Conservation (phyloP, 2,888 invertebrate genomes). For the Hydroisotoma schaefferi region DNA sequence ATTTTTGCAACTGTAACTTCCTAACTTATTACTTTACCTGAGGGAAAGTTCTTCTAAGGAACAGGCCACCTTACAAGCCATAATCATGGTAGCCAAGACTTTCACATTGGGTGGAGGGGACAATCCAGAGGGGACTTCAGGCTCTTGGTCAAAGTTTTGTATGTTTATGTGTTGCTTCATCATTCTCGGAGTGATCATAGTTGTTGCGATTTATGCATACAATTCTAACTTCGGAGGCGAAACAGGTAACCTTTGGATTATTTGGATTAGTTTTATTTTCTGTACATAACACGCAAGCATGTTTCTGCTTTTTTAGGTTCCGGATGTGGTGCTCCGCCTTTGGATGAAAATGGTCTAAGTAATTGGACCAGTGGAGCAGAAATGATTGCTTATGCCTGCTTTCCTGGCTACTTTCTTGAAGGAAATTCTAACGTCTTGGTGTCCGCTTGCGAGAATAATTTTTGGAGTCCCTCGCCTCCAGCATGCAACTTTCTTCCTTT, state of each 20-base stretch:
- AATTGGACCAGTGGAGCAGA: conserved; percentile 37
- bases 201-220: conserved; percentile 39
- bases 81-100: conserved; percentile 44
- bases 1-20: too few species aligned
- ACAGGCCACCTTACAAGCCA: too few species aligned
- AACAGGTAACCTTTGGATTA: background rate
- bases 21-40: too few species aligned
- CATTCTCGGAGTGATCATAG: conserved; percentile 25
- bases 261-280: background rate
- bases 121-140: conserved; percentile 26
- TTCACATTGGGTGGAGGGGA: conserved; percentile 35
- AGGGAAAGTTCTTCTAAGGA: too few species aligned
- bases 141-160: conserved; percentile 27
- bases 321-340: conserved; percentile 38
- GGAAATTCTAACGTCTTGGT: conserved; percentile 28
- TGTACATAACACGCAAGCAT: background rate
- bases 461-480: conserved; percentile 38
- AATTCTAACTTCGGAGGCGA: conserved; percentile 18
- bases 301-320: background rate
- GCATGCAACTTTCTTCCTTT: conserved; percentile 42
- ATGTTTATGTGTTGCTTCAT: conserved; percentile 22
- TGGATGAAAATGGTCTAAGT: conserved; percentile 42
- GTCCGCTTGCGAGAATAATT: conserved; percentile 29
- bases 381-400: conserved; percentile 39
- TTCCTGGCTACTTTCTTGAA: conserved; percentile 43